Conservation (phyloP, 2,797 vertebrate genomes). For the Luscinia luscinia region DNA sequence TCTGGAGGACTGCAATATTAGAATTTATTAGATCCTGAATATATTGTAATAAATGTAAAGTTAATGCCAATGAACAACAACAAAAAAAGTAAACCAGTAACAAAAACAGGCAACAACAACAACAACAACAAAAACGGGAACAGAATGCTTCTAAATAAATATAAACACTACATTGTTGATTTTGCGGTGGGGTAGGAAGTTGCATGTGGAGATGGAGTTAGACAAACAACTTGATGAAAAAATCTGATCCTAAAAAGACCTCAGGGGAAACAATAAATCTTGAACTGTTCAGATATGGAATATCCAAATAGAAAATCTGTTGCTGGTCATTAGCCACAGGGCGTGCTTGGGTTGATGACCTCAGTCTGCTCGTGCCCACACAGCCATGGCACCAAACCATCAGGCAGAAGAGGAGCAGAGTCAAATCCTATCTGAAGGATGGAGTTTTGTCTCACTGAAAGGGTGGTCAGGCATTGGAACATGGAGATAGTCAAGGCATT, state of each 20-base stretch:
- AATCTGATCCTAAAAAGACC: neutral
- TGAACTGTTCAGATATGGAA: conserved; percentile 24
- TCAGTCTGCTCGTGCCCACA: neutral
- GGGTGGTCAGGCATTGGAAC: neutral
- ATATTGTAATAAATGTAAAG: neutral
- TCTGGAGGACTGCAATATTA: neutral
- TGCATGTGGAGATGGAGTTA: neutral
- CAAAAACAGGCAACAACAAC: neutral
- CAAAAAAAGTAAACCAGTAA: neutral
- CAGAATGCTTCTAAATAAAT: neutral
- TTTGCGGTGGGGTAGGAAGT: neutral
- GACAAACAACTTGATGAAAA: conserved; percentile 33
- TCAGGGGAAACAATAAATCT: conserved; percentile 8
- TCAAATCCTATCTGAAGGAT: neutral
- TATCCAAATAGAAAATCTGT: neutral
- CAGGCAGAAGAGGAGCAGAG: neutral
- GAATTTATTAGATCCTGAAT: neutral
- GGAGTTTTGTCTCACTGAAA: neutral
- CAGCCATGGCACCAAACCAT: neutral
- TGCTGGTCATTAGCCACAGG: neutral
- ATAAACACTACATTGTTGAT: neutral
- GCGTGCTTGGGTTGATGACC: neutral
- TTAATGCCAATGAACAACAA: neutral
- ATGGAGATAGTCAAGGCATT: neutral
- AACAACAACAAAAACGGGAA: neutral